These are phyloP conservation scores for Drosophila sp. DNA, from an alignment of 1,140 invertebrate genomes.

Conservation along the genomic window DNA sequence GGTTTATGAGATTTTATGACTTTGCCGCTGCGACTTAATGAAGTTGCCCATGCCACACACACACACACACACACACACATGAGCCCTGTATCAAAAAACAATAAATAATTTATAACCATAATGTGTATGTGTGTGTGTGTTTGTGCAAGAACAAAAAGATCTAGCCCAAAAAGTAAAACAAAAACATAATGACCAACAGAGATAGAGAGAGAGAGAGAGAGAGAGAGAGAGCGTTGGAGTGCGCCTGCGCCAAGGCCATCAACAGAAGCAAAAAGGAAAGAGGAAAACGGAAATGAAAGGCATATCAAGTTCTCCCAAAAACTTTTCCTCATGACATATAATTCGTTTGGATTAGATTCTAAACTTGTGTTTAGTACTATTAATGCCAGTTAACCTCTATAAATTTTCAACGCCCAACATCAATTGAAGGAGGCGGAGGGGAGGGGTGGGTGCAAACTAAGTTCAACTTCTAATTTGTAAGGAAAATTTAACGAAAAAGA, in stretches of 20 bases:
- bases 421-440: constrained; percentile 7
- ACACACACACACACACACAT: constrained; percentile 35
- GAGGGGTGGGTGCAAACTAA: constrained; percentile 30
- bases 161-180: constrained; percentile 40
- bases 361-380: constrained; percentile 22
- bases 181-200: constrained; percentile 37
- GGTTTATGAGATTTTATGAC: constrained; percentile 69
- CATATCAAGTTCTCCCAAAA: constrained; percentile 35
- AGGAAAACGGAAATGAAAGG: neutral
- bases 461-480: constrained; percentile 26
- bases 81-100: constrained; percentile 54
- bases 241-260: constrained; percentile 70
- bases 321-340: constrained; percentile 36
- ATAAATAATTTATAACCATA: constrained; percentile 76
- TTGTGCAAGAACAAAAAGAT: constrained; percentile 49
- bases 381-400: constrained; percentile 46
- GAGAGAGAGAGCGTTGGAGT: neutral
- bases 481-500: neutral
- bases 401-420: constrained; percentile 26
- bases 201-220: constrained; percentile 1
- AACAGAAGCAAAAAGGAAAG: neutral
- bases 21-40: constrained; percentile 65
- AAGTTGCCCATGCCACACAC: constrained; percentile 59
- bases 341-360: constrained; percentile 48
- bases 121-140: neutral